Evolutionary conservation across 2,888 invertebrate species (phyloP).

Genomic region (Lymantria monacha): DNA sequence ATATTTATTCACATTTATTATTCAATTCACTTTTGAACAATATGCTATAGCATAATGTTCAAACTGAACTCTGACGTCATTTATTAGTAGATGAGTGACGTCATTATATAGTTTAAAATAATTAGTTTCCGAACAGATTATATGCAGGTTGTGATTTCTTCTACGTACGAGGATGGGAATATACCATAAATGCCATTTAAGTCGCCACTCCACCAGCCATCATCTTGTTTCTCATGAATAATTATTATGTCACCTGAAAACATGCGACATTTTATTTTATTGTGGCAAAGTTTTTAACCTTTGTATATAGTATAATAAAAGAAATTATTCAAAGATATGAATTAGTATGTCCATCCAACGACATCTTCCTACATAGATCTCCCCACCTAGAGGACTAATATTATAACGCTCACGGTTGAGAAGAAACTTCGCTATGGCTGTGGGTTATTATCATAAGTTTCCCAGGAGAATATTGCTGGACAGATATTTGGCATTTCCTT

Average conservation of each 20-base stretch:
- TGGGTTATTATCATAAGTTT: no score
- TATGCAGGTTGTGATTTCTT: slow-evolving; percentile 85
- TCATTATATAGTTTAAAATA: not conserved
- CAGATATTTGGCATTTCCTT: no score
- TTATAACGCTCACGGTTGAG: no score
- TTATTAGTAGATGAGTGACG: not conserved
- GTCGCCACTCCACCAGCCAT: slow-evolving; percentile 98
- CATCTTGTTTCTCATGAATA: slow-evolving; percentile 94
- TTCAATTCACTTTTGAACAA: slow-evolving; percentile 7
- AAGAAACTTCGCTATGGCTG: no score
- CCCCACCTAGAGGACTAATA: no score
- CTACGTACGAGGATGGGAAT: slow-evolving; percentile 97
- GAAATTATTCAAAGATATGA: no score
- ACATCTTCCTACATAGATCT: no score
- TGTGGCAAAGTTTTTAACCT: no score
- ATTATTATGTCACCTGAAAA: slow-evolving; percentile 90
- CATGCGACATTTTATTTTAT: not conserved
- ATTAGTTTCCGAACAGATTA: slow-evolving; percentile 26
- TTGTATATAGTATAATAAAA: no score
- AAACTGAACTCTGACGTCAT: slow-evolving; percentile 1
- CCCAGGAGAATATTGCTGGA: no score
- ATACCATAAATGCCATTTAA: slow-evolving; percentile 92
- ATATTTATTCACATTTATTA: not conserved
- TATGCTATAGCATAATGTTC: slow-evolving; percentile 9
- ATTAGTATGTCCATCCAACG: no score